Evolutionary conservation across 2,113 vertebrate species (phyloP), one percentile per base, ranked within the genome.

Genomic region (Cheilinus undulatus): DNA sequence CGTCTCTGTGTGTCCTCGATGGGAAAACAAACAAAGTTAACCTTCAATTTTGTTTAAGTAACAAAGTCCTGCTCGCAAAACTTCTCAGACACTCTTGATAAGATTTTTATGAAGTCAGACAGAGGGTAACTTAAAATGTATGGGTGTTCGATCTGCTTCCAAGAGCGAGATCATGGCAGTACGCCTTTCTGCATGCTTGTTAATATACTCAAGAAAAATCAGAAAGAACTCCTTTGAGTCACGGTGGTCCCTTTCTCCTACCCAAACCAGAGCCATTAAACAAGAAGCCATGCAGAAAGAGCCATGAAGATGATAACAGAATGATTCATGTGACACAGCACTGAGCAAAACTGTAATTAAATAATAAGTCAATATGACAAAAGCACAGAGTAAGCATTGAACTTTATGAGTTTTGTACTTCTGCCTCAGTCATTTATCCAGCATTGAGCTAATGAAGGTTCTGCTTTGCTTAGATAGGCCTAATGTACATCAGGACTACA

Each of bases 291-390:
- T n/a, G 20, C 48, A 66, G 53, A 64, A 50, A 30, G 23, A 73
- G 22, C 50, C 22, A 50, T 69, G 67, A 57, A 20, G n/a, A 63
- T 19, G 38, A 78, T 66, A 43, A 80, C 54, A 20, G 59, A 23
- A 64, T 61, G 34, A 67, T 65, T 68, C 20, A 56, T 34, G 32
- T 68, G 56, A 69, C 17, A 61, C 20, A 73, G 50, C 30, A 51
- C 42, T 45, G 49, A 59, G 24, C 58, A 26, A 83, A 28, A 65
- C 43, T 54, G 54, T 38, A 78, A 88, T 84, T 58, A 75, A 72
- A 71, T 76, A 51, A 69, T 61, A 69, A 73, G 57, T 69, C 78
- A 77, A 60, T 49, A 56, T 59, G 63, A 49, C 66, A 70, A 78
- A 78, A 78, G 13, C 65, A 59, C 66, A 22, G 56, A 81, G 23